A percentile compares a stretch with the other conserved stretches of the same genome.
Conservation (phyloP, 2,113 vertebrate species). For the Eurystomus gularis region DNA sequence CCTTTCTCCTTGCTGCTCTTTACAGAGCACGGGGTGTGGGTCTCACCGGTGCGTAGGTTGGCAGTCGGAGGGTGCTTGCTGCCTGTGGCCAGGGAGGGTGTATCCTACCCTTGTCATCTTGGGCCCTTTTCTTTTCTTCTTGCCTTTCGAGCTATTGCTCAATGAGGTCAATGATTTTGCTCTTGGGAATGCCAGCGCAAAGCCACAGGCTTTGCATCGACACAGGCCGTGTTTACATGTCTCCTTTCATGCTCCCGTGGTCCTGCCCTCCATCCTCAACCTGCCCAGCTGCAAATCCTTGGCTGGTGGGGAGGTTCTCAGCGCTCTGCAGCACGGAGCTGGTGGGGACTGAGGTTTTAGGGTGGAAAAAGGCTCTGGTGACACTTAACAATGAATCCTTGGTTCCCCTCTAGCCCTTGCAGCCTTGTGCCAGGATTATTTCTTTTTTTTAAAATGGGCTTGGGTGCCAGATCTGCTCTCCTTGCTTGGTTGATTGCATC, state of each 20-base stretch:
- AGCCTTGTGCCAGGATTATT: background rate
- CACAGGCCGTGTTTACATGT: background rate
- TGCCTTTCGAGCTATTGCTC: constrained; percentile 2
- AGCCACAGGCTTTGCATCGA: background rate
- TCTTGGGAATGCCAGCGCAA: background rate
- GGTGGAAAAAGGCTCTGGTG: background rate
- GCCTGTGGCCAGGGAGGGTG: background rate
- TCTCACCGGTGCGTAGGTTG: rapidly evolving
- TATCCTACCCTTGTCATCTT: background rate
- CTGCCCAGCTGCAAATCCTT: background rate
- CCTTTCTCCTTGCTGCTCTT: background rate
- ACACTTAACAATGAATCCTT: background rate
- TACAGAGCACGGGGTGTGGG: background rate
- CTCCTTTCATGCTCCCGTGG: background rate
- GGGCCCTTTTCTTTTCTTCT: background rate
- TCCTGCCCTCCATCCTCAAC: background rate
- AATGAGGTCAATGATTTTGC: background rate
- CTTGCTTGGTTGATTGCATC: background rate
- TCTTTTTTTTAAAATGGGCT: background rate
- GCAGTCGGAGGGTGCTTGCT: background rate
- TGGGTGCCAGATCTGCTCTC: background rate
- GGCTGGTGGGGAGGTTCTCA: background rate
- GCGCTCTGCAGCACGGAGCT: background rate
- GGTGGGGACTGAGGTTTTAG: background rate
- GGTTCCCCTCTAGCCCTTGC: rapidly evolving